phyloP scores from a whole-genome alignment of 2,797 vertebrate genomes.

The Dromococcyx pavoninus region DNA sequence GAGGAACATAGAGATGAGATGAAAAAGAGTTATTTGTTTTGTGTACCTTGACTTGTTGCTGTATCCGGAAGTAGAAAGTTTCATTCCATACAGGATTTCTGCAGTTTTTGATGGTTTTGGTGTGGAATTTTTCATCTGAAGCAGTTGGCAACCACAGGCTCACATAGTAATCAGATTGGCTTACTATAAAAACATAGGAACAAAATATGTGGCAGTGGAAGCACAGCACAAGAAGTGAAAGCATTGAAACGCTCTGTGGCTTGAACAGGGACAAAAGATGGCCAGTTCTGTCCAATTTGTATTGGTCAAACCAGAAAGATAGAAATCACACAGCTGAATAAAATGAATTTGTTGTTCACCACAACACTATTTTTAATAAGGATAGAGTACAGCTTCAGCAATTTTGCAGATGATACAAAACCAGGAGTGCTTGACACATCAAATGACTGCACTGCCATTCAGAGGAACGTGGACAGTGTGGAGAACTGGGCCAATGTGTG shows the following conservation, averaged over 20 bases:
- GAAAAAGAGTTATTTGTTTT: background rate
- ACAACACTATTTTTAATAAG: background rate
- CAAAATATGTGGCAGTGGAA: background rate
- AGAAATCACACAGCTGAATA: background rate
- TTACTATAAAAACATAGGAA: slow-evolving; percentile 67
- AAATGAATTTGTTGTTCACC: background rate
- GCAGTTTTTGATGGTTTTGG: slow-evolving; percentile 77
- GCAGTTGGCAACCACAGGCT: slow-evolving; percentile 82
- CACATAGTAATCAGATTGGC: slow-evolving; percentile 80
- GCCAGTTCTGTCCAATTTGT: background rate
- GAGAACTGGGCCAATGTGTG: background rate
- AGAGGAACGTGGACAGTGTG: background rate
- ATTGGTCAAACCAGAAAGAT: background rate
- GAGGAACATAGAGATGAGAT: background rate
- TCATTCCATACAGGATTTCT: slow-evolving; percentile 83
- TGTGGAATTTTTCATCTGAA: slow-evolving; percentile 72
- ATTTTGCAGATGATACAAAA: background rate
- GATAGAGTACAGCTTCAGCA: background rate
- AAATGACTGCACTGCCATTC: background rate
- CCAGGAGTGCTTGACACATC: background rate
- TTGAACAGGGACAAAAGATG: background rate
- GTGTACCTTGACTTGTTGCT: slow-evolving; percentile 79
- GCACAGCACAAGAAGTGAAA: background rate
- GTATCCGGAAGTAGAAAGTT: slow-evolving; percentile 80
- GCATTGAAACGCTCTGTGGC: background rate